Base-by-base conservation (phyloP, 2,113 vertebrate species). In the Menura novaehollandiae region DNA sequence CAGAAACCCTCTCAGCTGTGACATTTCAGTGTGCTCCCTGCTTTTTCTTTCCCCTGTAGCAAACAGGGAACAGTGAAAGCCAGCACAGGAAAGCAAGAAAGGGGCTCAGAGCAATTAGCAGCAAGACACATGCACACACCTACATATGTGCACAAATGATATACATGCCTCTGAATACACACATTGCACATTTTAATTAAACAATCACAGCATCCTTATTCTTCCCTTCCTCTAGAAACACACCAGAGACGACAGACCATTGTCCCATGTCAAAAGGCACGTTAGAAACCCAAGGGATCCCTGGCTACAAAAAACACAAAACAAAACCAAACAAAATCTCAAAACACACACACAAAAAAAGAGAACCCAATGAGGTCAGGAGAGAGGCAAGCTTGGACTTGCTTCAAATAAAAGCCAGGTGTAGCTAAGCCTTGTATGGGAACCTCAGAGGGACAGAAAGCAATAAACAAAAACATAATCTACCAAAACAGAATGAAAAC, bases 1-100 rank as follows among this genome's bases (percentile, higher is more conserved):
- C 93, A 95, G 93, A 95, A 97, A 96, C 96, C 63, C 92, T 97
- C 97, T 97, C 96, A 97, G 83, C 92, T 96, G 80, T 98, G 96
- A 97, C 93, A 97, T 97, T 97, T 97, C 88, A 52, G 88, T 97
- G 92, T 82, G 77, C 81, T 97, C 88, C 67, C 69, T 97, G 78
- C 93, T 92, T 96, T 96, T 95, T 44, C 73, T 92, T 83, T 96
- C 88, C 95, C 93, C 96, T 88, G 91, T 90, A 95, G 79, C 91
- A 96, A 97, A 91, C 83, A 95, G 52, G 44, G 75, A 97, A 74
- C 44, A 44, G 83, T 22, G 71, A 96, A 90, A 72, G 71, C 77
- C 72, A 94, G 84, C 13, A 92, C 51, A 91, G 81, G 75, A 92
- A 90, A 84, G 69, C 62, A 90, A 83, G 71, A 60, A 90, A 62